These are phyloP conservation scores for Cromileptes altivelis DNA, from an alignment of 2,113 vertebrate species.

Conservation along the genomic window DNA sequence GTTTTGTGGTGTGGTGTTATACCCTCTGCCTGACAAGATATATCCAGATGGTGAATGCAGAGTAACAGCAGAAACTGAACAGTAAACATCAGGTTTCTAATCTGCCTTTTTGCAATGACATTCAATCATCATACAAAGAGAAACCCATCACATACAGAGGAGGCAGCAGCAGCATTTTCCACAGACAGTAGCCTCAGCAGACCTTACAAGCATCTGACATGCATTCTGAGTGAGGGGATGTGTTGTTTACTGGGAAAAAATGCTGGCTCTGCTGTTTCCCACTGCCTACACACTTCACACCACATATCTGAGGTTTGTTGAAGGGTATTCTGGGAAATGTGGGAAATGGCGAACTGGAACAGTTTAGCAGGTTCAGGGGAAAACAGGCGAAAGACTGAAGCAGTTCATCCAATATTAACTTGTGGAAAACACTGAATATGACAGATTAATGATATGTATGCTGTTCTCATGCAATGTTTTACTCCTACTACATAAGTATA, in stretches of 20 bases:
- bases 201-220: neutral
- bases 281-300: conserved; percentile 41
- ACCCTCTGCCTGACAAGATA: neutral
- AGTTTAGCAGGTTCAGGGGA: neutral
- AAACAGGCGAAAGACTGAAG: neutral
- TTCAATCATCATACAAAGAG: conserved; percentile 15
- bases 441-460: neutral
- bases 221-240: neutral
- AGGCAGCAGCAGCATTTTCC: neutral
- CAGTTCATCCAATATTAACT: neutral
- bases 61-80: neutral
- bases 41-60: neutral
- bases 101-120: neutral
- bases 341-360: conserved; percentile 17
- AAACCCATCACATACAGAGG: neutral
- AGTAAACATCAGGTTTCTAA: neutral
- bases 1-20: neutral
- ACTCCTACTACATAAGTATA: no score
- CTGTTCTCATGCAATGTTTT: no score
- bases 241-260: conserved; percentile 16
- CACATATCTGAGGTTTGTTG: conserved; percentile 2
- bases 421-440: neutral
- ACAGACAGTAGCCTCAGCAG: neutral
- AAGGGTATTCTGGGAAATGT: conserved; percentile 30
- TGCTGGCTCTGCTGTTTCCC: neutral